Base-by-base conservation (phyloP, 2,113 vertebrate species). In the Rhodinocichla rosea region DNA sequence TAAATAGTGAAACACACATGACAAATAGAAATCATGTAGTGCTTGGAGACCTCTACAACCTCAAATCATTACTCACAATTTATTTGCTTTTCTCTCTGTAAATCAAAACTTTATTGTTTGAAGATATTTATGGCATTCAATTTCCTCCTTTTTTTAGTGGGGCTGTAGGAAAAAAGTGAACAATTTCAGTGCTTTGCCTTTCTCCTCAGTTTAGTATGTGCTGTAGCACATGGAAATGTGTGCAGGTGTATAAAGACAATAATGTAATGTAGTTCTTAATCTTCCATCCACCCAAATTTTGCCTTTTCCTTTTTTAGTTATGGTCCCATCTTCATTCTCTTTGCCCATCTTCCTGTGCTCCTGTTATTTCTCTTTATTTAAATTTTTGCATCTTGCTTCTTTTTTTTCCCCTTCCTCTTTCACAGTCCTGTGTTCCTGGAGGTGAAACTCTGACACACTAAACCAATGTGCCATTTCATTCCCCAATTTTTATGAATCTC, bases 381-480 rank as follows among this genome's bases (percentile, higher is more conserved):
- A 44, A 56, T 59, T 75, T 79, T 42, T 80, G 26, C 20, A 73
- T 32, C 45, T 75, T 82, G 13, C 37, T 7, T 1, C 22, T 56
- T 53, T 20, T 59, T 59, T 35, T 1, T 1, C 5, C 9, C 14
- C 5, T 27, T 55, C 18, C 35, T 55, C 15, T 84, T 75, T 89
- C 73, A 55, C 42, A 69, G 15, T 37, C 20, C n/a, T 32, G 0
- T 92, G 30, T 96, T 90, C 49, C 60, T 94, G 33, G 90, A 95
- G 83, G 90, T 93, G 92, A 94, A 75, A 71, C 71, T 30, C 63
- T 52, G 75, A 47, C 71, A 24, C 32, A 24, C 83, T 87, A 71
- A 95, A 86, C 80, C 93, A 87, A 89, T 71, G 88, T 93, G 85
- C 94, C 85, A 82, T 94, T 96, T 89, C 60, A 87, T 83, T 96